phyloP scores from a whole-genome alignment of 2,797 vertebrate species.

The Malacoctenus gilli region DNA sequence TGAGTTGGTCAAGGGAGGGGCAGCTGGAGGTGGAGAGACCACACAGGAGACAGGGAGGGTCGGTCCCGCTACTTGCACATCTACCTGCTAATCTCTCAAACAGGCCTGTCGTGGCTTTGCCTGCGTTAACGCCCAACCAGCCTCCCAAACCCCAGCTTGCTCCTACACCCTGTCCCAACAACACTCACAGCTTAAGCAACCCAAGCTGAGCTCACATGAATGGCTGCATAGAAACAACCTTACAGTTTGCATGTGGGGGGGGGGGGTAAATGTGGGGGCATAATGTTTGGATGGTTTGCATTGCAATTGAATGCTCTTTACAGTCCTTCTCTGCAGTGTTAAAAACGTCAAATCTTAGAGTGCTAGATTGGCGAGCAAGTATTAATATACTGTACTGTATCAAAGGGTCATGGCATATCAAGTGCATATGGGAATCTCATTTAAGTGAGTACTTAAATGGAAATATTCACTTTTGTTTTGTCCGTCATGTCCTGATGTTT shows the following conservation, averaged over 20 bases:
- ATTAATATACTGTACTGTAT: conserved; percentile 50
- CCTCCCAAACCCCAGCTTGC: conserved; percentile 42
- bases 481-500: conserved; percentile 74
- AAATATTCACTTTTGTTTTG: conserved; percentile 76
- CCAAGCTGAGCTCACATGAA: conserved; percentile 61
- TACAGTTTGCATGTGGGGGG: conserved; percentile 53
- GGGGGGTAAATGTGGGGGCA: conserved; percentile 26
- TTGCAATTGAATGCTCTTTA: conserved; percentile 43
- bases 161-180: conserved; percentile 30
- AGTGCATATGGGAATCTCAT: conserved; percentile 85
- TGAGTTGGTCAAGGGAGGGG: conserved; percentile 1
- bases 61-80: conserved; percentile 22
- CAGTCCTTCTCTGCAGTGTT: neutral
- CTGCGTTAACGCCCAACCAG: conserved; percentile 47
- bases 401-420: conserved; percentile 73
- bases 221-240: conserved; percentile 44
- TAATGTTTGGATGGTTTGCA: conserved; percentile 26
- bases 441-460: conserved; percentile 89
- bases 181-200: conserved; percentile 54
- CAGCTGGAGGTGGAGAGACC: neutral
- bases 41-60: neutral
- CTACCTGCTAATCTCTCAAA: conserved; percentile 24
- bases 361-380: conserved; percentile 28
- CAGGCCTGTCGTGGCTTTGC: conserved; percentile 62
- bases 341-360: conserved; percentile 26